Evolutionary conservation across 2,797 vertebrate genomes (phyloP).

Genomic region (Brachyrhaphis roseni): DNA sequence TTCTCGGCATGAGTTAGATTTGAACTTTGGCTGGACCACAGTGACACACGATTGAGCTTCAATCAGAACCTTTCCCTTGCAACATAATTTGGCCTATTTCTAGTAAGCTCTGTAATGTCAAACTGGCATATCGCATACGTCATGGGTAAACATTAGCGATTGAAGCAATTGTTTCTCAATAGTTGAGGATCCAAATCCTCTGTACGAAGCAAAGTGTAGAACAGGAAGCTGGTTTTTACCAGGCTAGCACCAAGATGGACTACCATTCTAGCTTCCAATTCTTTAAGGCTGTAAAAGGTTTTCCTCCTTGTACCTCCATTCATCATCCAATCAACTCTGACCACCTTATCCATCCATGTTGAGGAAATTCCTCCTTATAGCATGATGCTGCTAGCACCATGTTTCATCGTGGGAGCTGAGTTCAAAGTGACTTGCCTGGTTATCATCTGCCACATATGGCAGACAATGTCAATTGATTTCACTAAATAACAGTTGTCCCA

Average conservation of each 20-base stretch:
- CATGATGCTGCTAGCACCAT: neutral
- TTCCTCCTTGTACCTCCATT: neutral
- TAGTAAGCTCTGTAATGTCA: no score
- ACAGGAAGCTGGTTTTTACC: no score
- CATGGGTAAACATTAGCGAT: no score
- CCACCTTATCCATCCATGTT: neutral
- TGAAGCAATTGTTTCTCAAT: no score
- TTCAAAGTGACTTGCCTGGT: neutral
- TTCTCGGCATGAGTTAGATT: neutral
- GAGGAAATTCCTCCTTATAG: neutral
- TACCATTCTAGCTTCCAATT: neutral
- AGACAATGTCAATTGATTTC: neutral
- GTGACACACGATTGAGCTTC: neutral
- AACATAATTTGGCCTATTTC: no score
- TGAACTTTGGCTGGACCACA: neutral
- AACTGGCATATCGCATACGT: no score
- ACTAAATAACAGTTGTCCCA: neutral
- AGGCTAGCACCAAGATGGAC: no score
- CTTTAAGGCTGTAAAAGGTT: neutral
- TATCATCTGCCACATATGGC: neutral
- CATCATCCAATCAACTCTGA: neutral
- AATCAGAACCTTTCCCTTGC: neutral
- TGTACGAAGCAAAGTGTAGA: no score
- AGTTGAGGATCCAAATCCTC: no score
- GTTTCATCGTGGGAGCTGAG: neutral